A percentile compares a stretch with the other conserved stretches of the same genome.
phyloP scores from a whole-genome alignment of 2,797 vertebrate species.

The Oreochromis mossambicus region DNA sequence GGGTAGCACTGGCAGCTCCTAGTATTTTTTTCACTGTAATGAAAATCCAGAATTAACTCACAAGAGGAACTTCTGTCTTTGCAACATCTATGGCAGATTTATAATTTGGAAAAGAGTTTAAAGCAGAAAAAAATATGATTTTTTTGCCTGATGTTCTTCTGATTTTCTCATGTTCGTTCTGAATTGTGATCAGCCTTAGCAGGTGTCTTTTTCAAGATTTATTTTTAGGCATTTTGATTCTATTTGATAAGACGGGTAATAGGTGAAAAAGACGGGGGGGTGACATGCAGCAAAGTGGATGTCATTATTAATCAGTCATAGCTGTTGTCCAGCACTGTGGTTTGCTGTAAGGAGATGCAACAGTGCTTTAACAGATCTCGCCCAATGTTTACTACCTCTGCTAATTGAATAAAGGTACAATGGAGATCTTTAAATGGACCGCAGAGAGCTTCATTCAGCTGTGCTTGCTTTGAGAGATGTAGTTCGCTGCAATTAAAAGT shows the following conservation, averaged over 20 bases:
- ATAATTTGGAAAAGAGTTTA: not conserved
- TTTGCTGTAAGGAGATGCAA: not conserved
- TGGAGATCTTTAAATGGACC: not conserved
- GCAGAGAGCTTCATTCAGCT: not conserved
- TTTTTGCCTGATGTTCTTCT: not conserved
- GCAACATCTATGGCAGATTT: not conserved
- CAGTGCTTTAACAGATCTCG: not conserved
- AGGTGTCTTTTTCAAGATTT: not conserved
- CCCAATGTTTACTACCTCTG: not conserved
- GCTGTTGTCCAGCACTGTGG: not conserved
- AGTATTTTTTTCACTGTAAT: not conserved
- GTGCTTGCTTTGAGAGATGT: not conserved
- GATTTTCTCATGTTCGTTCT: accelerated
- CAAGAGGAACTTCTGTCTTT: not conserved
- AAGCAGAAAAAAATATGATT: not conserved
- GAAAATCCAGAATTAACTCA: not conserved
- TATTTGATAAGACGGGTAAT: not conserved
- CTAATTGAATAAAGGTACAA: not conserved
- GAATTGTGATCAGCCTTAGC: not conserved
- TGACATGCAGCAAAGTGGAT: not conserved
- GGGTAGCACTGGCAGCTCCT: accelerated
- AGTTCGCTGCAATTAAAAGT: not conserved
- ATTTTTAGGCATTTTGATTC: not conserved
- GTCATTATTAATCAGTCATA: not conserved
- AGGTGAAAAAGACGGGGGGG: not conserved